Evolutionary conservation across 2,888 invertebrate genomes (phyloP).

Genomic region (Morpho achilles): DNA sequence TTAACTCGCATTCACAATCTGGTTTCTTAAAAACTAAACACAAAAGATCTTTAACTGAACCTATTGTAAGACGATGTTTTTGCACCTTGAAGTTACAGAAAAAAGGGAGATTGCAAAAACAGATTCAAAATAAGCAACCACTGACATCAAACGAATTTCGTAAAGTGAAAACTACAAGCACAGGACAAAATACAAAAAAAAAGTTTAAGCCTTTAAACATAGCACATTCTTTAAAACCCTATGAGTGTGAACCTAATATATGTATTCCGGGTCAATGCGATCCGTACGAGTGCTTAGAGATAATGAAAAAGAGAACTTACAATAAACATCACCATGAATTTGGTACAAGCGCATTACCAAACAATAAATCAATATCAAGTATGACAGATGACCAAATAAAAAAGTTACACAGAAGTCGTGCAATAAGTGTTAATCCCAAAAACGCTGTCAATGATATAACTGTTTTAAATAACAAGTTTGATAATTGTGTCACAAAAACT

Average conservation of each 20-base stretch:
- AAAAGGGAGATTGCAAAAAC: constrained; percentile 24
- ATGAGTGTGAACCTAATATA: constrained; percentile 38
- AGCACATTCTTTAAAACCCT: constrained; percentile 25
- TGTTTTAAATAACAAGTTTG: not conserved
- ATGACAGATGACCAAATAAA: constrained; percentile 8
- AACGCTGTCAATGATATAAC: constrained; percentile 3
- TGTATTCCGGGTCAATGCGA: constrained; percentile 37
- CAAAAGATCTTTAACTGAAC: constrained; percentile 23
- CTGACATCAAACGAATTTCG: not conserved
- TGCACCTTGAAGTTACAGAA: constrained; percentile 37
- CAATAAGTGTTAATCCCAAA: constrained; percentile 5
- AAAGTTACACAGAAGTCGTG: constrained; percentile 7
- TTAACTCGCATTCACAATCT: constrained; percentile 15
- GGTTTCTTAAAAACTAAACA: constrained; percentile 15
- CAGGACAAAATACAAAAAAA: constrained; percentile 29
- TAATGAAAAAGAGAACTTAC: constrained; percentile 30
- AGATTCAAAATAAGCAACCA: constrained; percentile 1
- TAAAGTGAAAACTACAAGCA: constrained; percentile 19
- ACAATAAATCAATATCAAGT: constrained; percentile 15
- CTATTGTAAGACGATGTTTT: constrained; percentile 38
- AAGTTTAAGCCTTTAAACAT: constrained; percentile 12
- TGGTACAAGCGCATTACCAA: constrained; percentile 11
- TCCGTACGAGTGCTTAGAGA: constrained; percentile 36
- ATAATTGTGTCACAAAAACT: not conserved
- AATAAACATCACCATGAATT: constrained; percentile 13